Evolutionary conservation across 23 tunicate genomes (phyloP), one percentile per base, ranked within the genome.

Genomic region (Styela plicata): DNA sequence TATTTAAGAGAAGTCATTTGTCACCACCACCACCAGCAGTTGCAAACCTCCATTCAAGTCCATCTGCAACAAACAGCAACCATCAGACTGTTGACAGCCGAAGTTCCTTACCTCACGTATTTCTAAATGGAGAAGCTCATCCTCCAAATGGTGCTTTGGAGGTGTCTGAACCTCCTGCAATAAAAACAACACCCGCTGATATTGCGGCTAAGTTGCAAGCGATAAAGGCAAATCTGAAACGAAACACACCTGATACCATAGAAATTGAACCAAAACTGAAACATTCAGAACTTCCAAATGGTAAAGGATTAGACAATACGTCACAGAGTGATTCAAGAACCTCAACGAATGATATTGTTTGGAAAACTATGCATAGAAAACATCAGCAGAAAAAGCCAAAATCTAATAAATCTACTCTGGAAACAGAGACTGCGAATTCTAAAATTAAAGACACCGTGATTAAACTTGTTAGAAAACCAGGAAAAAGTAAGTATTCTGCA

Each of bases 401-500:
- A 76, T 27, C 31, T 25, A 76, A 76, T 53, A 52, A 76, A 71
- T 27, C 35, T 13, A 25, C 63, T 23, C 27, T 65, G 25, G 81
- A 53, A 53, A 76, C 24, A 17, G 81, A 76, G 1, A 22, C 21
- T 13, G 28, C n/a, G 13, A 76, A 76, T 44, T 44, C 32, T 20
- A 23, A 16, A 5, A 76, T 76, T 24, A 25, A 76, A 29, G 75
- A 69, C 3, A 28, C 53, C 35, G 75, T 88, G 21, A 70, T 83
- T 0, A 83, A 79, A 63, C 33, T 83, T 65, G 83, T 88, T 37
- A 81, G 93, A 24, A 88, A 31, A 70, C 93, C 93, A 0, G 93
- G 93, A 65, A 63, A 64, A 78, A 79, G 80, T 63, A 34, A 67
- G 71, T 67, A 67, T 17, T n/a, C n/a, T n/a, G n/a, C n/a, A n/a